phyloP scores from a whole-genome alignment of 1,140 invertebrate species.

The Drosophila melanogaster region DNA sequence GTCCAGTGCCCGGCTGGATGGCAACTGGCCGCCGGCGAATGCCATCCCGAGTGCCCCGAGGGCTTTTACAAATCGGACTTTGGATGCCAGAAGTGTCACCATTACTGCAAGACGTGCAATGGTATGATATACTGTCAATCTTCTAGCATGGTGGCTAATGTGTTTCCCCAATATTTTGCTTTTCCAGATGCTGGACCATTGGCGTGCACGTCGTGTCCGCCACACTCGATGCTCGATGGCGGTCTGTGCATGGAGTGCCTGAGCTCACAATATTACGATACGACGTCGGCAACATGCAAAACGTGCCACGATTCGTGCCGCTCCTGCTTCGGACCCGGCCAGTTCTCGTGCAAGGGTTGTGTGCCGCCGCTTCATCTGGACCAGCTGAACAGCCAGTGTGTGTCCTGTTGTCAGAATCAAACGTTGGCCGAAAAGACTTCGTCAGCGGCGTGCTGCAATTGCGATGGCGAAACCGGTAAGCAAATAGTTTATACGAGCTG shows the following conservation, averaged over 20 bases:
- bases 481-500: neutral
- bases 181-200: constrained; percentile 88
- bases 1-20: constrained; percentile 91
- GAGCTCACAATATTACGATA: constrained; percentile 90
- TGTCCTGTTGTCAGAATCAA: constrained; percentile 87
- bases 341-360: constrained; percentile 89
- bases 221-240: constrained; percentile 89
- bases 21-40: constrained; percentile 92
- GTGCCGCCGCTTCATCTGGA: constrained; percentile 88
- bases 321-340: constrained; percentile 89
- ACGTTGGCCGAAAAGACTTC: constrained; percentile 85
- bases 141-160: neutral
- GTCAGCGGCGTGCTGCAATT: constrained; percentile 51
- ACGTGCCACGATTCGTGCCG: constrained; percentile 89
- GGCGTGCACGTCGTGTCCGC: constrained; percentile 90
- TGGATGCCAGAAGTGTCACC: constrained; percentile 93
- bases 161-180: neutral
- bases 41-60: constrained; percentile 92
- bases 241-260: constrained; percentile 90
- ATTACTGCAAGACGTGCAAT: constrained; percentile 92
- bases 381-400: constrained; percentile 89
- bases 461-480: constrained; percentile 87
- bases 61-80: constrained; percentile 92
- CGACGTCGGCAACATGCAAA: constrained; percentile 88
- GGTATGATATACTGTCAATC: constrained; percentile 84